Base-by-base conservation (phyloP, 1,140 invertebrate species). In the Philotrypesis tridentata region DNA sequence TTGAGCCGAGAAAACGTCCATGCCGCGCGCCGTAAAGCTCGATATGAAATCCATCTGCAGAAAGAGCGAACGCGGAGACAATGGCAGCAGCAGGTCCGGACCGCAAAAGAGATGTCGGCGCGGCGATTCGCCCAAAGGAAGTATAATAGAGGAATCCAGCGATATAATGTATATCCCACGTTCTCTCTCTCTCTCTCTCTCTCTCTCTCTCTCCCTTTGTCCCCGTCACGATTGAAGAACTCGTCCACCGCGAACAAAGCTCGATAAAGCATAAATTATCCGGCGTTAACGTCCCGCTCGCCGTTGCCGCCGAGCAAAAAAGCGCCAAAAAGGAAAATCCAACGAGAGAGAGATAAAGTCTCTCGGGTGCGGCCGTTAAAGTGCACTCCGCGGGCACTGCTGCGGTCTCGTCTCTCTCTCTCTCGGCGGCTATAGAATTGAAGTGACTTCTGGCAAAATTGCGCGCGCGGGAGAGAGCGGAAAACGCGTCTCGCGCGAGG, bases 401-500 rank as follows among this genome's bases (percentile, higher is more conserved):
- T 17, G 14, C 55, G 55, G 55, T 60, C 55, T 61, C 9, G 0
- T n/a, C 17, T 63, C 12, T 25, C 61, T 8, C 25, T 17, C 61
- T 80, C 55, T 60, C n/a, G 17, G 48, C 48, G n/a, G 48, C 48
- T 48, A 72, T 55, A n/a, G n/a, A 72, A 79, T 71, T 63, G 68
- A 43, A 63, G 68, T 43, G 29, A 43, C 65, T 43, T 27, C 60
- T 17, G 23, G 48, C 17, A 40, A 73, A 80, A 80, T 80, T 80
- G 79, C 79, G 71, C 79, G 70, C 74, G 73, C 72, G 72, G 27
- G 72, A n/a, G n/a, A n/a, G n/a, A 81, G 79, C 79, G 79, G 79
- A 81, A 81, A 81, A 81, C 79, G 63, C 63, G 55, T 70, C 73
- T n/a, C 9, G 33, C 3, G 9, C 65, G 67, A 60, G 43, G 3